These are phyloP conservation scores for Ennomos erosarius DNA, from an alignment of 2,888 invertebrate species.

Conservation along the genomic window DNA sequence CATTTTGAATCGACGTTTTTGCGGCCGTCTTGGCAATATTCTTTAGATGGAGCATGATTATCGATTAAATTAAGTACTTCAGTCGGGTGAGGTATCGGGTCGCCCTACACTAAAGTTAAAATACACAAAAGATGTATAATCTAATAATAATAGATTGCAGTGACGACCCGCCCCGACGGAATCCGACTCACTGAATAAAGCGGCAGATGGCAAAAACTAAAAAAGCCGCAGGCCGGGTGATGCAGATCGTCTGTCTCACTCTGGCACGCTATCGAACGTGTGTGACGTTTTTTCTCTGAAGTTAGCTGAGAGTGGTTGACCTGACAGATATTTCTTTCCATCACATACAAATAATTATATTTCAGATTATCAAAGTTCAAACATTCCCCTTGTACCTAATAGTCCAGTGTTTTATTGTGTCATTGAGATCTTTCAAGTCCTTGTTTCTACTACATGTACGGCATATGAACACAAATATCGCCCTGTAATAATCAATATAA, in stretches of 20 bases:
- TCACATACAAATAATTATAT: constrained; percentile 15
- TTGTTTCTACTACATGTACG: neutral
- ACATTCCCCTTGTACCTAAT: constrained; percentile 13
- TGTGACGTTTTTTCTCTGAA: constrained; percentile 38
- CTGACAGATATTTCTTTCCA: constrained; percentile 16
- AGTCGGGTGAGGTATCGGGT: constrained; percentile 74
- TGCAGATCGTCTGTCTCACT: constrained; percentile 61
- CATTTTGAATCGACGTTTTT: constrained; percentile 84
- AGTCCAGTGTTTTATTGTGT: constrained; percentile 17
- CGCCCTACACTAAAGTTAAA: constrained; percentile 72
- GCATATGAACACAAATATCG: neutral
- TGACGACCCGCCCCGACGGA: constrained; percentile 83
- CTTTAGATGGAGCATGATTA: constrained; percentile 90
- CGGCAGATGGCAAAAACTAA: constrained; percentile 59
- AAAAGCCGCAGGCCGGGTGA: constrained; percentile 56
- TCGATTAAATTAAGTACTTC: constrained; percentile 73
- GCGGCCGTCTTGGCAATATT: constrained; percentile 87
- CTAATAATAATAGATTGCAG: constrained; percentile 63
- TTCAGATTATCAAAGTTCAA: constrained; percentile 15
- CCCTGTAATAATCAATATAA: constrained; percentile 20
- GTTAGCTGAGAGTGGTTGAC: constrained; percentile 38
- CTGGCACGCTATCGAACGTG: constrained; percentile 41
- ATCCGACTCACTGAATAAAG: constrained; percentile 70
- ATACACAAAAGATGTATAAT: constrained; percentile 67
- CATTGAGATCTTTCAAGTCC: constrained; percentile 1